Evolutionary conservation across 2,888 invertebrate genomes (phyloP).

Genomic region (Anticlea derivata): DNA sequence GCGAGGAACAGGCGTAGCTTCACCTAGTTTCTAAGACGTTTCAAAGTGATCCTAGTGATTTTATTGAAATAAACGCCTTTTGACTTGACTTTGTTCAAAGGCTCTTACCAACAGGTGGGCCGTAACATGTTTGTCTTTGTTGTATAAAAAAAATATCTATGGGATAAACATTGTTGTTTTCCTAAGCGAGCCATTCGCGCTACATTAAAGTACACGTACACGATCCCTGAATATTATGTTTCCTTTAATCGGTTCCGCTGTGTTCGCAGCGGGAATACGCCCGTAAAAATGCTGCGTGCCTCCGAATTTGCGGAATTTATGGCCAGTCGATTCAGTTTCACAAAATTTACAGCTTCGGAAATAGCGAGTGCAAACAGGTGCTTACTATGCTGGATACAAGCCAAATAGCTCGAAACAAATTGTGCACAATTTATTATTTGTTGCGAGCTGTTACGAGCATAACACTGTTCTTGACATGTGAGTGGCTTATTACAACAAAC

Average conservation of each 20-base stretch:
- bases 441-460: neutral
- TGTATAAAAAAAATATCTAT: too few species aligned
- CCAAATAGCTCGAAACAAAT: slow-evolving; percentile 15
- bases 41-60: too few species aligned
- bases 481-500: too few species aligned
- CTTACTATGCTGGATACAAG: slow-evolving; percentile 17
- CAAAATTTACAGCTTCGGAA: slow-evolving; percentile 28
- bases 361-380: slow-evolving; percentile 22
- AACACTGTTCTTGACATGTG: too few species aligned
- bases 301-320: slow-evolving; percentile 29
- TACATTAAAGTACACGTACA: neutral
- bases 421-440: slow-evolving; percentile 12
- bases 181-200: too few species aligned
- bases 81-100: too few species aligned
- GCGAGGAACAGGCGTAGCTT: too few species aligned
- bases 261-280: slow-evolving; percentile 1
- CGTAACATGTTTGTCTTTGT: too few species aligned
- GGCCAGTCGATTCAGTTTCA: slow-evolving; percentile 24
- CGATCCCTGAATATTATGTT: neutral
- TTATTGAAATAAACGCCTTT: too few species aligned
- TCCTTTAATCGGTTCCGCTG: neutral
- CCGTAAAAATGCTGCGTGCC: slow-evolving; percentile 32
- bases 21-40: too few species aligned
- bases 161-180: too few species aligned
- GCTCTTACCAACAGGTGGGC: too few species aligned